Evolutionary conservation across 1,140 invertebrate genomes (phyloP), one percentile per base, ranked within the genome.

Genomic region (Listronotus bonariensis): DNA sequence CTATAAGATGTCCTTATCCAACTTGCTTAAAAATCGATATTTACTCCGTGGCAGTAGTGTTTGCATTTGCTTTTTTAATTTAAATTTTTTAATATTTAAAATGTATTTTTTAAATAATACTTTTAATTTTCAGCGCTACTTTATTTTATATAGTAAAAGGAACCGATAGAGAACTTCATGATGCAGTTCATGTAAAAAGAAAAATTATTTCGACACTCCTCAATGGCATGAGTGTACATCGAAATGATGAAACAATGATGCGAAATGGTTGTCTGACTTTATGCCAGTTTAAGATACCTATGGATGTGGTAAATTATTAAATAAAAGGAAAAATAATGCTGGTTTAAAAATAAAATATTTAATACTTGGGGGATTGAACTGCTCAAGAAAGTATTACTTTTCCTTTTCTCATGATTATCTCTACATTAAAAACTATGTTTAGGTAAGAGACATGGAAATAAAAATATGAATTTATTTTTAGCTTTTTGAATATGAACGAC

Each of bases 271-370:
- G 95, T 79, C 83, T 98, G 45, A 96, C 93, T 0, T 81, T 98
- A 6, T 97, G 93, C 75, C 93, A 97, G 80, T 96, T 98, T 76
- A 92, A 90, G 75, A 95, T 98, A 80, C 96, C 96, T 18, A 85
- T 88, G 68, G 96, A 98, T 85, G 92, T 98, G 74, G 93, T 97
- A 83, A 84, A 88, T 26, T 26, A 26, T 26, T 26, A 26, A 26
- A 26, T 5, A 26, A 26, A 26, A 26, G 20, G 20, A 26, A 26
- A 26, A 26, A 26, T 26, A 26, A 26, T 26, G 5, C 20, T 5
- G 5, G 20, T 26, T 26, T 26, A 26, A 26, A 26, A 26, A 26
- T 26, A 26, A 26, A 1, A 26, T 26, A 26, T 26, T 26, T 26
- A 26, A 26, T 26, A 26, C 1, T 26, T 26, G 1, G 20, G 20